Evolutionary conservation across 2,113 vertebrate genomes (phyloP).

Genomic region (Myotis davidii): DNA sequence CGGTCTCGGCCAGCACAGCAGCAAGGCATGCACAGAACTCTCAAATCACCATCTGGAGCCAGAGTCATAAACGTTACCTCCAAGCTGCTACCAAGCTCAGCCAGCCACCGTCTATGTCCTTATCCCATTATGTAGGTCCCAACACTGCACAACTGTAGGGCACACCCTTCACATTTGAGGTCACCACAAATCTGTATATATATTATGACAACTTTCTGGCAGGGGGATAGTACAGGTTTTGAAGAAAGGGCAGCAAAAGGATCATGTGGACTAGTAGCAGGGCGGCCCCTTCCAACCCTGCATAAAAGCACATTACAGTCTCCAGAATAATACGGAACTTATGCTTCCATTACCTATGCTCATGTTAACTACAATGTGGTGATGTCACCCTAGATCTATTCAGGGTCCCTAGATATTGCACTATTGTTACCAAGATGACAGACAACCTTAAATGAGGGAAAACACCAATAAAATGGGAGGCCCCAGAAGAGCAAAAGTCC

Average conservation of each 20-base stretch:
- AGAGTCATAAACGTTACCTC: background rate
- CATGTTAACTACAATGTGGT: background rate
- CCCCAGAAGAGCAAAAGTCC: background rate
- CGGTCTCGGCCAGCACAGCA: background rate
- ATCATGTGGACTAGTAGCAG: background rate
- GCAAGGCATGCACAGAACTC: background rate
- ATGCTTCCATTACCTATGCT: background rate
- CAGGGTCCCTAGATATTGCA: background rate
- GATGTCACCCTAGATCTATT: background rate
- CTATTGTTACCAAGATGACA: background rate
- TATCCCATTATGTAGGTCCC: background rate
- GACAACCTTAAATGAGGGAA: conserved; percentile 9
- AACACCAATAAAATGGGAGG: background rate
- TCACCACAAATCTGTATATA: background rate
- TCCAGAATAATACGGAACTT: background rate
- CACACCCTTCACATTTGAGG: too few species aligned
- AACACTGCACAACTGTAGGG: background rate
- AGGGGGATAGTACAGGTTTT: background rate
- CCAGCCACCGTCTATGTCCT: background rate
- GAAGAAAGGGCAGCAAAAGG: background rate
- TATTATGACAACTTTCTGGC: background rate
- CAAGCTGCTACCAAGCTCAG: background rate
- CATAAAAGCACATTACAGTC: background rate
- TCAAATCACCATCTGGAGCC: background rate
- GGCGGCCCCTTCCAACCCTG: background rate